Evolutionary conservation across 2,888 invertebrate genomes (phyloP).

Genomic region (Metallyticus violacea): DNA sequence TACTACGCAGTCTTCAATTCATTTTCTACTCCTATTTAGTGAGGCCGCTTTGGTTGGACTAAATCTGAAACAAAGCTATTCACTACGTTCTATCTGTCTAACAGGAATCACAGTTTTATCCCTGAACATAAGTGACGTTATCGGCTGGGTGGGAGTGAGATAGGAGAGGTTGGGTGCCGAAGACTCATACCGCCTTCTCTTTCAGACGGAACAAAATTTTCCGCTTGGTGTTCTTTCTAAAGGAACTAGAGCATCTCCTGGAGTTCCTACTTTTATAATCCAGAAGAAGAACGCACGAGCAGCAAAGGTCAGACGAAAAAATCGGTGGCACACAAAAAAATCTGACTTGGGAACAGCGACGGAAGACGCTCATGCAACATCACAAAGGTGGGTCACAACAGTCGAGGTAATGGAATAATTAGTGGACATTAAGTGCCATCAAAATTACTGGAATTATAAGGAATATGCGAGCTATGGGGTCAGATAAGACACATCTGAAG

Average conservation of each 20-base stretch:
- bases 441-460: not conserved
- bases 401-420: not conserved
- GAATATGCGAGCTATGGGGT: not conserved
- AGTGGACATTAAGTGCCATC: not conserved
- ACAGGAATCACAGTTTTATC: conserved; percentile 28
- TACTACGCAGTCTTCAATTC: conserved; percentile 24
- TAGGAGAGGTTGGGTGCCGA: not conserved
- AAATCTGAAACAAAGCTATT: conserved; percentile 14
- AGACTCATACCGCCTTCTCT: not conserved
- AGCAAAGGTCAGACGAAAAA: not conserved
- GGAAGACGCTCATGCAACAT: not conserved
- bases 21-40: not conserved
- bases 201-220: not conserved
- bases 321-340: not conserved
- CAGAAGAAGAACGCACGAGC: not conserved
- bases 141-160: not conserved
- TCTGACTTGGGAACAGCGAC: not conserved
- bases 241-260: not conserved
- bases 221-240: not conserved
- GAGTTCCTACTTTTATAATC: not conserved
- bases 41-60: conserved; percentile 33
- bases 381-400: not conserved
- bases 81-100: not conserved
- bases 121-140: conserved; percentile 24
- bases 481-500: not conserved